Evolutionary conservation across 2,797 vertebrate species (phyloP), one percentile per base, ranked within the genome.

Genomic region (Ataeniobius toweri): DNA sequence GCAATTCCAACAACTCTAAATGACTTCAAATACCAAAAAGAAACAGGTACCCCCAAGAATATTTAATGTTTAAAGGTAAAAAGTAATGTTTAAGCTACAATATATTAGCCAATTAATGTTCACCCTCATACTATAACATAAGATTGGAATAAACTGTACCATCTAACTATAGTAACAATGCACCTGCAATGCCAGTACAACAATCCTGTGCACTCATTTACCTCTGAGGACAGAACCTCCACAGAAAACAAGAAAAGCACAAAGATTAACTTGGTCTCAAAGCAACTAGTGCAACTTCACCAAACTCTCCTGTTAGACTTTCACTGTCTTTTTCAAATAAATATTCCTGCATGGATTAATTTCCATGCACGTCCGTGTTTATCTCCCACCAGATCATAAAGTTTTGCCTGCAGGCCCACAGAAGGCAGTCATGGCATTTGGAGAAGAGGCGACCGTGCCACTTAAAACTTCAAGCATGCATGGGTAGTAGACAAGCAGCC

Each of bases 391-490:
- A 77, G 75, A 81, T 80, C 78, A 75, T 75, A 73, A 92, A 79
- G 90, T 89, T 82, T 31, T 83, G 73, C 79, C 80, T 76, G 79
- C 80, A 68, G 84, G 90, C 85, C 88, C 31, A 41, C 76, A 58
- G 78, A 65, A 69, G 67, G 36, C 71, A 36, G 78, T 86, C 86
- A 89, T 93, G 91, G 89, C 83, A 81, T 75, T 24, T 74, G 75
- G 28, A 73, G 85, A 80, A 89, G 85, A 87, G 76, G 85, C 91
- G 88, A 87, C 89, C 80, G 51, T 78, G 85, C 83, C 72, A 73
- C 86, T 83, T 77, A 89, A 87, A 89, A 85, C 89, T 87, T 69
- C 86, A 89, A 77, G 85, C 86, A 89, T 81, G 91, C 86, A 85
- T 85, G 85, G 80, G 86, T 83, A 50, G 68, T 22, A 77, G 88